Conservation (phyloP, 2,797 vertebrate species). For the Cuniculus paca region DNA sequence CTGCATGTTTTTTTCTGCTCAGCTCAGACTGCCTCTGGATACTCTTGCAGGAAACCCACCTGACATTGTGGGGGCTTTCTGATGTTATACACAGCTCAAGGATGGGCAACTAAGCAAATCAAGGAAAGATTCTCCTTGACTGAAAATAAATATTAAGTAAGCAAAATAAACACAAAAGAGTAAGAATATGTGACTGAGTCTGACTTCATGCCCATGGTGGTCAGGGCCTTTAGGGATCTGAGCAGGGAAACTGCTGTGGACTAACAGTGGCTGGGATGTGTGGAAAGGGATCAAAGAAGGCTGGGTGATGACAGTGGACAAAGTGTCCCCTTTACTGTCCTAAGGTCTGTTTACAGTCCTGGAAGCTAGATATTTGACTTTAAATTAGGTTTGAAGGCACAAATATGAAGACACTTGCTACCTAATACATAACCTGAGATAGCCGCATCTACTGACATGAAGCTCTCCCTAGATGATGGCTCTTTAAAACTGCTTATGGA, state of each 20-base stretch:
- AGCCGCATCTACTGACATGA: background rate
- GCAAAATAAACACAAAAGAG: slow-evolving; percentile 1
- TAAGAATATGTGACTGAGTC: background rate
- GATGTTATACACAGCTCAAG: background rate
- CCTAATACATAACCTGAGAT: rapidly evolving
- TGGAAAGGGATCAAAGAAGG: background rate
- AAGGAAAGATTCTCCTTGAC: background rate
- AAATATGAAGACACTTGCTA: background rate
- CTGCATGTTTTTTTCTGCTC: background rate
- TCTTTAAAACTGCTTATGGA: background rate
- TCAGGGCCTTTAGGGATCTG: background rate
- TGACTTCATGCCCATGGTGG: background rate
- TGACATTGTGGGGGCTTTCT: background rate
- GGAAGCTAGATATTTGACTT: background rate
- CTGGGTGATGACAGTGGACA: background rate
- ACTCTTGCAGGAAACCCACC: background rate
- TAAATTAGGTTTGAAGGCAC: background rate
- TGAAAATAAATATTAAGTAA: background rate
- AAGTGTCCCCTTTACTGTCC: background rate
- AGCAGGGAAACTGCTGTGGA: background rate
- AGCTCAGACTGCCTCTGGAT: background rate
- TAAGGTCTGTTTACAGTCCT: background rate
- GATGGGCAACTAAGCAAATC: background rate
- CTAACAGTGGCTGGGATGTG: background rate
- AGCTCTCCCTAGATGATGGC: background rate